Evolutionary conservation across 2,113 vertebrate genomes (phyloP), one percentile per base, ranked within the genome.

Genomic region (Sturnus vulgaris): DNA sequence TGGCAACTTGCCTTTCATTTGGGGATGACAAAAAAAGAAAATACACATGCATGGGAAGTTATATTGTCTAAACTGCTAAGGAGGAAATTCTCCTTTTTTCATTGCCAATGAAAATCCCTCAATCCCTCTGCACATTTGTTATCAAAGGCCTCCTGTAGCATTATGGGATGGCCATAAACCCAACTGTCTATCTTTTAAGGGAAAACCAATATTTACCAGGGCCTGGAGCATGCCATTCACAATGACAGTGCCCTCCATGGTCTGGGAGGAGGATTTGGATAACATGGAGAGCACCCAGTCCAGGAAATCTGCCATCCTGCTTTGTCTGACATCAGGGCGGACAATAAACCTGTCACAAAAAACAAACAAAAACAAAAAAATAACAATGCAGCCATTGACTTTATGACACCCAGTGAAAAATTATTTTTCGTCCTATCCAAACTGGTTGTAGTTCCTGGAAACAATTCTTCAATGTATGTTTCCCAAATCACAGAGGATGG

Each of bases 141-240:
- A n/a, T 50, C 55, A 50, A 75, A 78, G 11, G 21, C 39, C 46
- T 59, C 30, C 31, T 33, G 14, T 0, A 76, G 19, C n/a, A 69
- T 15, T 39, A 81, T 0, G 3, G 4, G 24, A 39, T 15, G 10
- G 50, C 37, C 47, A 84, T 31, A 77, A 82, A 81, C 3, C 20
- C 9, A 95, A n/a, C 2, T 7, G 9, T 56, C 5, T 30, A 16
- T 33, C 12, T 88, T 50, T 86, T 19, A 55, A 11, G 23, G 28
- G 21, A 80, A 78, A 30, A 85, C 1, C 9, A 49, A n/a, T 63
- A 70, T 66, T 98, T 98, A 99, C 99, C 99, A 99, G 97, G 64
- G 99, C 98, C 96, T 99, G 98, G 78, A 99, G 97, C 90, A 97
- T 98, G 83, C 99, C 99, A 9, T 99, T 99, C 87, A 99, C 95